Conservation (phyloP, 2,113 vertebrate species). For the Colistium nudipinnis region DNA sequence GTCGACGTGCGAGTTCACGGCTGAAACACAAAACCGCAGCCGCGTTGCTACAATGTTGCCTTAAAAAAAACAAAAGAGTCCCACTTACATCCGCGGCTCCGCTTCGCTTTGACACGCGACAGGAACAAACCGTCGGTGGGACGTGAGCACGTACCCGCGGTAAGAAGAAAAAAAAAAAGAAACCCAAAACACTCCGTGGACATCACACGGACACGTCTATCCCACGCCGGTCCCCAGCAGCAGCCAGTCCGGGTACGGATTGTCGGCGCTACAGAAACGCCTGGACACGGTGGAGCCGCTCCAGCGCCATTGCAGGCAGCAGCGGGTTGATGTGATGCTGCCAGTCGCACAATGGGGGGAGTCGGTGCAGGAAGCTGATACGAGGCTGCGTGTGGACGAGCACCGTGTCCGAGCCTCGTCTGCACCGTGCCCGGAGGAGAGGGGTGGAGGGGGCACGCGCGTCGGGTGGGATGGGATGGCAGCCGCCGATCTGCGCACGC, state of each 20-base stretch:
- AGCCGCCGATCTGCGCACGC: not conserved
- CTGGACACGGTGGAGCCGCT: conserved; percentile 70
- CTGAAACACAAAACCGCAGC: conserved; percentile 54
- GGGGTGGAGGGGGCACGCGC: not conserved
- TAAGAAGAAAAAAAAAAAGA: too few species aligned
- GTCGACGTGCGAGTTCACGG: conserved; percentile 46
- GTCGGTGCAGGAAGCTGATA: conserved; percentile 54
- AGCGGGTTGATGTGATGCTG: conserved; percentile 76
- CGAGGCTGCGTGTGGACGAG: conserved; percentile 1
- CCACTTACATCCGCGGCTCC: conserved; percentile 80
- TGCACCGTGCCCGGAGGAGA: not conserved
- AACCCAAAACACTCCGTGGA: conserved; percentile 13
- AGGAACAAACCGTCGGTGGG: too few species aligned
- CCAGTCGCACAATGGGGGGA: conserved; percentile 70
- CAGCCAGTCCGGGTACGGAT: conserved; percentile 50
- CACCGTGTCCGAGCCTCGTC: conserved; percentile 18
- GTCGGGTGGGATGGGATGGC: not conserved
- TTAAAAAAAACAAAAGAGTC: conserved; percentile 83
- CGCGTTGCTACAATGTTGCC: conserved; percentile 60
- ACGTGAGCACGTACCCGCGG: too few species aligned
- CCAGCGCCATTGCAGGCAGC: conserved; percentile 83
- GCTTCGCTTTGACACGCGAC: conserved; percentile 51
- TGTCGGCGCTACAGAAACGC: conserved; percentile 58
- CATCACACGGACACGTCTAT: conserved; percentile 55
- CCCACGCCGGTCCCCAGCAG: conserved; percentile 3